Percentiles rank a stretch among this genome's conserved stretches.
Evolutionary conservation across 1,140 invertebrate genomes (phyloP).

Genomic region (Plectrocnemia conspersa): DNA sequence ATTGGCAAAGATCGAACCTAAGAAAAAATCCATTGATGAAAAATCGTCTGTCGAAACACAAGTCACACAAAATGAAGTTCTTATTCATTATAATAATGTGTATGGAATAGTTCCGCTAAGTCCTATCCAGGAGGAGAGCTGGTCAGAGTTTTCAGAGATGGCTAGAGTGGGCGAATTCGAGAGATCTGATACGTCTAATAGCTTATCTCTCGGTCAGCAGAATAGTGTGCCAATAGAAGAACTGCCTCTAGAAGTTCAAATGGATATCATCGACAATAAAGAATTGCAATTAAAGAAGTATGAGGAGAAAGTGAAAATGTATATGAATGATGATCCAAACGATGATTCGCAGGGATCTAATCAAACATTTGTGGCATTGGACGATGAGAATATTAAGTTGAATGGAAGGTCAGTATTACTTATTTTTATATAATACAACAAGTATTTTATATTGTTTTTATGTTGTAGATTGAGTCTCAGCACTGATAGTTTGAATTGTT

Average conservation of each 20-base stretch:
- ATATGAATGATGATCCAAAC: conserved; percentile 35
- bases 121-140: conserved; percentile 61
- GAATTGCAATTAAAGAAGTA: conserved; percentile 28
- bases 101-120: conserved; percentile 52
- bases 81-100: conserved; percentile 54
- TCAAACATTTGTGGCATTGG: conserved; percentile 24
- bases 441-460: conserved; percentile 17
- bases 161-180: conserved; percentile 40
- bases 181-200: conserved; percentile 46
- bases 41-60: conserved; percentile 12
- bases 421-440: background rate
- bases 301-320: conserved; percentile 28
- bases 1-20: too few relatives aligned
- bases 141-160: conserved; percentile 37
- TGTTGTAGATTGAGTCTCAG: conserved; percentile 47
- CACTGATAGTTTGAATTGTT: conserved; percentile 47
- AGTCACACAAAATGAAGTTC: conserved; percentile 40
- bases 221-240: conserved; percentile 41
- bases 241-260: conserved; percentile 37
- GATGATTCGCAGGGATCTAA: conserved; percentile 30
- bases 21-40: too few relatives aligned
- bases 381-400: conserved; percentile 19
- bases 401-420: conserved; percentile 21
- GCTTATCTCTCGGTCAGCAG: conserved; percentile 46
- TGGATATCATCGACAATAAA: too few relatives aligned